Evolutionary conservation across 2,113 vertebrate genomes (phyloP), one percentile per base, ranked within the genome.

Genomic region (Pleuronectes platessa): DNA sequence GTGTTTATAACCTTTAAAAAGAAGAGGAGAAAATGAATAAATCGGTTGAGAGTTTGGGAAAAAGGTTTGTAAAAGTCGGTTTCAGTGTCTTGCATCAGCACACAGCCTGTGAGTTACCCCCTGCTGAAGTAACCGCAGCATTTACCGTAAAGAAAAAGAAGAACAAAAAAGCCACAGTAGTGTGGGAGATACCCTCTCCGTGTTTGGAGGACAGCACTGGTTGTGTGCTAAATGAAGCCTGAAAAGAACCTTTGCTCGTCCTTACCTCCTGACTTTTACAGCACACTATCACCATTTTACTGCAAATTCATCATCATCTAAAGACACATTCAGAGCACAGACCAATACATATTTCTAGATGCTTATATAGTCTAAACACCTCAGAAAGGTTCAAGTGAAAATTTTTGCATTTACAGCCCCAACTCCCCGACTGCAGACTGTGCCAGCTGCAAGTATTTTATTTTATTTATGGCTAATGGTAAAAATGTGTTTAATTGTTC

Each of bases 81-180:
- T 92, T 91, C 92, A 88, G 7, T 35, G 60, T 81, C 83, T 93
- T 93, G 89, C 92, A 90, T 93, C 92, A 93, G 85, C 40, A 1
- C 64, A 26, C 61, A 21, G 55, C 75, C 53, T 77, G 47, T 63
- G 69, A 74, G 79, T 87, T 77, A 84, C 68, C 81, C 76, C 66
- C 53, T 53, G 60, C 70, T 66, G 35, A 20, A 56, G 62, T 47
- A 71, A 78, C 84, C 37, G 45, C 62, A 84, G 80, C 79, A 53
- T 78, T 83, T 66, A 65, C 49, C 20, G 47, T 67, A 14, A 18
- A 71, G 47, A 37, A 83, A 70, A 66, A 56, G 24, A 1, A 15
- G 23, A 26, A 26, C 10, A 26, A 11, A 21, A 21, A 7, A 10
- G 56, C 6, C 21, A 27, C 6, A 9, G 49, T 5, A 49, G n/a